These are phyloP conservation scores for Eumeta japonica DNA, from an alignment of 1,140 invertebrate genomes.

Conservation along the genomic window DNA sequence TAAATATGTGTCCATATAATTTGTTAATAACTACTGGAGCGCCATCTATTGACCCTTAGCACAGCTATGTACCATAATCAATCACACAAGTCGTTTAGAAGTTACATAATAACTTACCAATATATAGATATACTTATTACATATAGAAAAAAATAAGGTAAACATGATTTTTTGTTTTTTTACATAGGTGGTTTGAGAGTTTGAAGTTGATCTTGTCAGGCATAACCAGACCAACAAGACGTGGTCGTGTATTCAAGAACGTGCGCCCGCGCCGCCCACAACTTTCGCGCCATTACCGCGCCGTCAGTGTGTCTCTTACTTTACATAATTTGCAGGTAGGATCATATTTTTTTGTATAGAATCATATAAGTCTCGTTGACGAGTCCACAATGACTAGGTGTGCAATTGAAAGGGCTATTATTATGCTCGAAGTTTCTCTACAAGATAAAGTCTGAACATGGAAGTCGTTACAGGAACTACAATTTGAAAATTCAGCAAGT, in stretches of 20 bases:
- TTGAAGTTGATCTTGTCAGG: slow-evolving; percentile 94
- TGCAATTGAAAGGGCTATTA: background rate
- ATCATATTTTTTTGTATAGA: background rate
- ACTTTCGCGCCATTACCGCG: slow-evolving; percentile 90
- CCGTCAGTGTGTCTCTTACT: slow-evolving; percentile 79
- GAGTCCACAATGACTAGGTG: background rate
- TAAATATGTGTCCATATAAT: too few relatives aligned
- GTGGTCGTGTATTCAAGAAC: slow-evolving; percentile 86
- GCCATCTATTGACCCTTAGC: too few relatives aligned
- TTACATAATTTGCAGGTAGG: slow-evolving; percentile 86
- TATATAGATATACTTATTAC: too few relatives aligned
- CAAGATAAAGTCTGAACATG: background rate
- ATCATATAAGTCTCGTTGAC: background rate
- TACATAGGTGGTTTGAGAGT: slow-evolving; percentile 95
- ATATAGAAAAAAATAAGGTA: too few relatives aligned
- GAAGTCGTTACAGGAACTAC: too few relatives aligned
- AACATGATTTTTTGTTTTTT: too few relatives aligned
- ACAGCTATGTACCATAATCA: too few relatives aligned
- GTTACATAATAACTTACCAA: too few relatives aligned
- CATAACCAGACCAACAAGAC: slow-evolving; percentile 88
- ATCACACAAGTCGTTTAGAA: too few relatives aligned
- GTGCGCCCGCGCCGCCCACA: slow-evolving; percentile 82
- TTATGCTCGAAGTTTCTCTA: background rate
- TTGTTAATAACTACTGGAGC: too few relatives aligned
- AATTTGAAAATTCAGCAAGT: too few relatives aligned